Conservation (phyloP, 2,113 vertebrate genomes). For the Arothron firmamentum region DNA sequence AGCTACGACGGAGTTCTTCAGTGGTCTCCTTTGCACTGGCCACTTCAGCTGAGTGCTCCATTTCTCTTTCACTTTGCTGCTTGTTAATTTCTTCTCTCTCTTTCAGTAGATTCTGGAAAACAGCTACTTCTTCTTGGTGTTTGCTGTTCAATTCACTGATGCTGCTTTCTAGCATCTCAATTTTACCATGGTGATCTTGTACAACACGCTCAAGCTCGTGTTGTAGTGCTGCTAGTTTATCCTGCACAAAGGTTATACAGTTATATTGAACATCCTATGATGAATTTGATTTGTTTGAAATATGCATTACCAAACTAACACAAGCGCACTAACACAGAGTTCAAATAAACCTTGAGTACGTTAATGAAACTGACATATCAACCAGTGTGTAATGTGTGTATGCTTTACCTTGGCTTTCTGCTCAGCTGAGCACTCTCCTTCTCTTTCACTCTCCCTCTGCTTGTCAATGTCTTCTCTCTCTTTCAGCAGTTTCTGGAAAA, state of each 20-base stretch:
- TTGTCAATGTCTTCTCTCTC: conserved; percentile 62
- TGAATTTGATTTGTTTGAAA: too few species aligned
- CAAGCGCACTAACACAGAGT: too few species aligned
- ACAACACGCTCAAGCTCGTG: conserved; percentile 72
- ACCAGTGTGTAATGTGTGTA: neutral
- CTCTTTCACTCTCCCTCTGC: conserved; percentile 68
- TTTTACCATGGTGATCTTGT: conserved; percentile 71
- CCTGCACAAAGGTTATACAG: conserved; percentile 67
- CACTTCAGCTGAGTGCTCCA: conserved; percentile 46
- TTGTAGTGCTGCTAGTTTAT: conserved; percentile 71
- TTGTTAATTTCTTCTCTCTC: conserved; percentile 63
- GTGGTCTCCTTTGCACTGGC: conserved; percentile 62
- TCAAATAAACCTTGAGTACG: conserved; percentile 24
- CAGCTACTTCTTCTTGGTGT: conserved; percentile 75
- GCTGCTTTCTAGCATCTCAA: conserved; percentile 74
- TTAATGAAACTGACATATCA: neutral
- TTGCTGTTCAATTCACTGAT: conserved; percentile 68
- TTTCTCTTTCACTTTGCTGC: conserved; percentile 69
- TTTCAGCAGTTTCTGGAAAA: conserved; percentile 77
- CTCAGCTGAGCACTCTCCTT: conserved; percentile 61
- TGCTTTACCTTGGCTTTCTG: conserved; percentile 80
- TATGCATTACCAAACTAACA: too few species aligned
- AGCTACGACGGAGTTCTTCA: conserved; percentile 62
- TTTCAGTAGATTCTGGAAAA: conserved; percentile 77
- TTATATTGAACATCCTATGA: too few species aligned